Percentiles rank a stretch among this genome's conserved stretches.
Evolutionary conservation across 2,888 invertebrate genomes (phyloP).

Genomic region (Ptychoptera albimana): DNA sequence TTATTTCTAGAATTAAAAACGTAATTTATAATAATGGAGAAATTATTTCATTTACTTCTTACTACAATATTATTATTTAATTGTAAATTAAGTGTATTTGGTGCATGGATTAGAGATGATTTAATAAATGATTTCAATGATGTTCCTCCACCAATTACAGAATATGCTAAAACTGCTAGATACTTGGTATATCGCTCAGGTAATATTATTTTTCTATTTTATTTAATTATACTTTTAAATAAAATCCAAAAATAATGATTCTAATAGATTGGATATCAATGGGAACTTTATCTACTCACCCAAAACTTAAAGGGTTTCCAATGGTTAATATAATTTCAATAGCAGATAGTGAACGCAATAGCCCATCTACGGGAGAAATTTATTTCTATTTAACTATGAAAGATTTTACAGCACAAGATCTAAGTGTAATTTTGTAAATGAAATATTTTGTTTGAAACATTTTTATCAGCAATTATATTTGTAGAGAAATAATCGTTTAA

Average conservation of each 20-base stretch:
- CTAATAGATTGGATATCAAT: conserved; percentile 22
- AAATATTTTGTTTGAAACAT: too few relatives aligned
- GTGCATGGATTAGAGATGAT: too few relatives aligned
- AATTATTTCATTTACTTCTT: too few relatives aligned
- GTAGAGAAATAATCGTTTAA: conserved; percentile 22
- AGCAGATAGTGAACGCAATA: conserved; percentile 20
- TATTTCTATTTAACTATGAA: conserved; percentile 26
- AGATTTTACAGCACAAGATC: conserved; percentile 28
- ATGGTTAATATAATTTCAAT: conserved; percentile 30
- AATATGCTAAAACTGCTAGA: conserved; percentile 27
- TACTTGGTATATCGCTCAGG: conserved; percentile 22
- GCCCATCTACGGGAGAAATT: conserved; percentile 23
- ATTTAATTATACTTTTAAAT: background rate
- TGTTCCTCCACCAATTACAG: conserved; percentile 9
- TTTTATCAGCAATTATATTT: too few relatives aligned
- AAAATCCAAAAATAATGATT: background rate
- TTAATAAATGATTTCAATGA: too few relatives aligned
- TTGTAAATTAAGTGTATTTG: too few relatives aligned
- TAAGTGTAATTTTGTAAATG: conserved; percentile 6
- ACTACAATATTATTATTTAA: too few relatives aligned
- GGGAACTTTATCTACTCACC: conserved; percentile 24
- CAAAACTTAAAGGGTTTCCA: conserved; percentile 20
- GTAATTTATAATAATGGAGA: too few relatives aligned
- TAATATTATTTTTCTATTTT: too few relatives aligned
- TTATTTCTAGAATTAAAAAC: too few relatives aligned